phyloP scores from a whole-genome alignment of 2,113 vertebrate genomes.

The Pipa parva region DNA sequence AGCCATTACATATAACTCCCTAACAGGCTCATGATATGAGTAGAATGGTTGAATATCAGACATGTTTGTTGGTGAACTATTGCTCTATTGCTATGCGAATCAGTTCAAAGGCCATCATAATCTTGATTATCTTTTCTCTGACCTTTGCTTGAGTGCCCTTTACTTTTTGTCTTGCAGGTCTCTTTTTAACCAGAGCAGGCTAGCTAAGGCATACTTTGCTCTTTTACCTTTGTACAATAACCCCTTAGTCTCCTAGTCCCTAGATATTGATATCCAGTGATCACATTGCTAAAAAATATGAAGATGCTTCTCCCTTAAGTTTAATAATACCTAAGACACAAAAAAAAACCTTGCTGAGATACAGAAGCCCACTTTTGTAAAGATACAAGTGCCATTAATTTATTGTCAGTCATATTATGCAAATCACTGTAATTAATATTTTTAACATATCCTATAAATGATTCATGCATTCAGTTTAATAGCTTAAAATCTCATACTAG shows the following conservation, averaged over 20 bases:
- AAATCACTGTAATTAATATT: too few species aligned
- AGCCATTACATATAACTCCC: not conserved
- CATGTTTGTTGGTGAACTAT: not conserved
- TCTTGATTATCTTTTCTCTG: slow-evolving; percentile 5
- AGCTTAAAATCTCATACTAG: too few species aligned
- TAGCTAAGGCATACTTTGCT: not conserved
- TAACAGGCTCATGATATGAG: not conserved
- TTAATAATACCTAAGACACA: too few species aligned
- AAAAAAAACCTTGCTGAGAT: too few species aligned
- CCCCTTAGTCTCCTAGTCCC: not conserved
- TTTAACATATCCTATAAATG: too few species aligned
- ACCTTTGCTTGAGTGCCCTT: not conserved
- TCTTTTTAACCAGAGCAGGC: not conserved
- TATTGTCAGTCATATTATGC: too few species aligned
- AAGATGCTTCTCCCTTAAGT: not conserved
- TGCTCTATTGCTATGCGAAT: not conserved
- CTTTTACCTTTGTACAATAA: not conserved
- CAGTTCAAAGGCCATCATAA: not conserved
- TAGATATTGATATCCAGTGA: not conserved
- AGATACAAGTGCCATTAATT: too few species aligned
- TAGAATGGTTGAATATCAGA: not conserved
- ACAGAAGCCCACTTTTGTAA: too few species aligned
- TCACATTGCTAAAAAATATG: too few species aligned
- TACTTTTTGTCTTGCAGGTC: slow-evolving; percentile 2
- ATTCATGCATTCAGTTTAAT: too few species aligned